These are phyloP conservation scores for Athene noctua DNA, from an alignment of 2,113 vertebrate species.

Conservation along the genomic window DNA sequence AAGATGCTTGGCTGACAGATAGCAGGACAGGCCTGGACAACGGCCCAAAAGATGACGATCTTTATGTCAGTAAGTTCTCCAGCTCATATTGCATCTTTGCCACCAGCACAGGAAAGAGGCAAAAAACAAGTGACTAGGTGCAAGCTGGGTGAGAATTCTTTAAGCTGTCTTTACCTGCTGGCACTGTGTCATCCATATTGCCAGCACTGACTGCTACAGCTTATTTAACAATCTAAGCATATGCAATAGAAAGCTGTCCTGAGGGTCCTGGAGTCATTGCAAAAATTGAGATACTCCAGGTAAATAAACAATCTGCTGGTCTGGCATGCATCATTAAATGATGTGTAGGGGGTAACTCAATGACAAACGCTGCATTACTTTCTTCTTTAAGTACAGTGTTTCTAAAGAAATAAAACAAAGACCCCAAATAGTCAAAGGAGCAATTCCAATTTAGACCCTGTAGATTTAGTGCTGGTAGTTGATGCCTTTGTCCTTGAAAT, in stretches of 20 bases:
- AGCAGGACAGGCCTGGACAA: background rate
- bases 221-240: background rate
- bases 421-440: background rate
- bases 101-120: background rate
- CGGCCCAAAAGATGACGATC: background rate
- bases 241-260: background rate
- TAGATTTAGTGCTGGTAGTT: background rate
- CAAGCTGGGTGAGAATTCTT: background rate
- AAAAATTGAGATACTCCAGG: background rate
- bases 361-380: background rate
- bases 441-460: background rate
- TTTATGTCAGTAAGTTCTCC: background rate
- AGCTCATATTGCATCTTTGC: background rate
- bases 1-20: background rate
- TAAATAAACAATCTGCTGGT: background rate
- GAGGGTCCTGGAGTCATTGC: background rate
- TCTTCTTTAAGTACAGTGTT: background rate
- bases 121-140: background rate
- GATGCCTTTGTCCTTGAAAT: background rate
- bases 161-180: background rate
- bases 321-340: background rate
- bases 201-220: background rate
- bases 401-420: background rate
- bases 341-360: background rate
- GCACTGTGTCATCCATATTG: background rate